Evolutionary conservation across 2,888 invertebrate genomes (phyloP).

Genomic region (Petrophora chlorosata): DNA sequence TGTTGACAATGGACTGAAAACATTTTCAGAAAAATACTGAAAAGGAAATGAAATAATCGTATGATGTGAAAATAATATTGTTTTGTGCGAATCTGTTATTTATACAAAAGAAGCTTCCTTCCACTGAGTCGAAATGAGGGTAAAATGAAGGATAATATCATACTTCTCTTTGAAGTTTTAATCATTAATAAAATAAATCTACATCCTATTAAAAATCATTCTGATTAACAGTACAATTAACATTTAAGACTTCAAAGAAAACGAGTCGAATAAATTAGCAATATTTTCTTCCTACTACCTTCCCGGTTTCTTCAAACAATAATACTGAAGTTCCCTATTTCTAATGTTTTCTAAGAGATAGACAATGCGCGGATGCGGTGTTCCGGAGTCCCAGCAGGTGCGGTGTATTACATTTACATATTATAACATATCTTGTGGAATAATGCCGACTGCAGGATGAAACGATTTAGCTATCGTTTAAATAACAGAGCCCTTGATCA

Average conservation of each 20-base stretch:
- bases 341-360: constrained; percentile 60
- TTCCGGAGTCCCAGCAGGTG: constrained; percentile 71
- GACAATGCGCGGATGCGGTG: constrained; percentile 77
- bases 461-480: too few relatives aligned
- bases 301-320: constrained; percentile 21
- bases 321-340: constrained; percentile 3
- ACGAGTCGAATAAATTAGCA: constrained; percentile 8
- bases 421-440: not conserved
- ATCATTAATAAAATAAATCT: not conserved
- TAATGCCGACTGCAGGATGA: not conserved
- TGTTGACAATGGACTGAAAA: not conserved
- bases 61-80: too few relatives aligned
- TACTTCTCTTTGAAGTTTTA: too few relatives aligned
- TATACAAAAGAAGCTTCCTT: too few relatives aligned
- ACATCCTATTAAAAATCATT: not conserved
- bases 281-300: constrained; percentile 30
- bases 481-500: too few relatives aligned
- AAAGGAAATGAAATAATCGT: too few relatives aligned
- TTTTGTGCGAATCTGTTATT: too few relatives aligned
- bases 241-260: constrained; percentile 7
- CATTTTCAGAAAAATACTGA: too few relatives aligned
- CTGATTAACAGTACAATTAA: not conserved
- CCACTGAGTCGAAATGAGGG: too few relatives aligned
- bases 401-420: constrained; percentile 18
- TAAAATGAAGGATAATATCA: too few relatives aligned